Percentiles rank a stretch among this genome's conserved stretches.
Conservation (phyloP, 2,797 vertebrate genomes). For the Chiropotes sagulatus region DNA sequence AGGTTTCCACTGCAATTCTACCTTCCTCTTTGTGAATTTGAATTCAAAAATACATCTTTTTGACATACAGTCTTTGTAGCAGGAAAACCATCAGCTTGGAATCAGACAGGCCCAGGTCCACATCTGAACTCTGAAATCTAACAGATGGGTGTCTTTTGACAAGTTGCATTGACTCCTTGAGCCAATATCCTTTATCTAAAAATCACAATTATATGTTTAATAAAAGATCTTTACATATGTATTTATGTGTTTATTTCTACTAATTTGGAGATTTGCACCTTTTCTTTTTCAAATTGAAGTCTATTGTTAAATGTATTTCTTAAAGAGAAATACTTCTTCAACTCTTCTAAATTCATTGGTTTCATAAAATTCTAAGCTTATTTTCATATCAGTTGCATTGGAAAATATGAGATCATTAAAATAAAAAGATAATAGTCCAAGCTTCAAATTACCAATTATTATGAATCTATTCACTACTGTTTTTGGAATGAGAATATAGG, state of each 20-base stretch:
- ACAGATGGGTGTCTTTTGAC: neutral
- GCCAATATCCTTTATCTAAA: neutral
- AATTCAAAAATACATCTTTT: neutral
- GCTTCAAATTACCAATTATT: neutral
- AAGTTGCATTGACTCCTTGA: neutral
- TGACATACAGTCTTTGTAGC: neutral
- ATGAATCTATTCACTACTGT: neutral
- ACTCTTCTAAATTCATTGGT: neutral
- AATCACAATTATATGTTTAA: neutral
- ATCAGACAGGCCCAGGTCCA: neutral
- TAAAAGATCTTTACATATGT: neutral
- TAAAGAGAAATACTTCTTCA: neutral
- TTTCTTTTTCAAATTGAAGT: neutral
- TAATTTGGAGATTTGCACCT: neutral
- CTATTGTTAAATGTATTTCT: neutral
- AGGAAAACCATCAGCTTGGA: neutral
- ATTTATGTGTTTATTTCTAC: neutral
- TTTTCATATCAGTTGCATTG: neutral
- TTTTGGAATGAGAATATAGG: neutral
- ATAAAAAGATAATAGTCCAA: neutral
- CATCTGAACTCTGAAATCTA: neutral
- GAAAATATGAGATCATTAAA: neutral
- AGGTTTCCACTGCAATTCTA: neutral
- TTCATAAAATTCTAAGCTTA: neutral
- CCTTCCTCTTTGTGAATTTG: constrained; percentile 28